These are phyloP conservation scores for Lateolabrax maculatus DNA, from an alignment of 2,797 vertebrate species.

Conservation along the genomic window DNA sequence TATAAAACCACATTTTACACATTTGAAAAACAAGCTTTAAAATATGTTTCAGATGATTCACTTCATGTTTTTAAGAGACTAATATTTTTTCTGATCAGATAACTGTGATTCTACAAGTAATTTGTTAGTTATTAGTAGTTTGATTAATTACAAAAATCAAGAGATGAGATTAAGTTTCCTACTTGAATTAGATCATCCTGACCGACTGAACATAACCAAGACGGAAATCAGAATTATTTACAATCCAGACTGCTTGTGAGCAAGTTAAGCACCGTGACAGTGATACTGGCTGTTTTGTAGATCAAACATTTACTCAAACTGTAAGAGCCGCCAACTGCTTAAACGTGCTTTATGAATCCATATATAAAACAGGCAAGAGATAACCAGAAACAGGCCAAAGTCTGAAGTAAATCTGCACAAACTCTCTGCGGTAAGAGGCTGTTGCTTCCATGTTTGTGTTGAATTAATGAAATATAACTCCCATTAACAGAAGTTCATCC, in stretches of 20 bases:
- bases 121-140: too few relatives aligned
- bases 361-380: not conserved
- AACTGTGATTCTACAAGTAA: not conserved
- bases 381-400: not conserved
- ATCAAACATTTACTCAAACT: not conserved
- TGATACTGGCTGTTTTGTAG: too few relatives aligned
- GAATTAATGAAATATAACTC: conserved; percentile 5
- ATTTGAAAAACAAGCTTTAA: not conserved
- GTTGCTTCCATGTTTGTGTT: not conserved
- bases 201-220: not conserved
- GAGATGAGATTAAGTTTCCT: not conserved
- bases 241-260: too few relatives aligned
- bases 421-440: not conserved
- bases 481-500: not conserved
- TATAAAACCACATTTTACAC: not conserved
- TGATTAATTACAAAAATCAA: not conserved
- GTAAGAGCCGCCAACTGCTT: too few relatives aligned
- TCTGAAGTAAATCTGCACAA: not conserved
- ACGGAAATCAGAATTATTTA: too few relatives aligned
- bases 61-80: not conserved
- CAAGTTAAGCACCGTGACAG: too few relatives aligned
- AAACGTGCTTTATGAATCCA: not conserved
- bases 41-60: too few relatives aligned
- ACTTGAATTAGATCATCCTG: not conserved
- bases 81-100: not conserved